Evolutionary conservation across 2,888 invertebrate genomes (phyloP), one percentile per base, ranked within the genome.

Genomic region (Drosophila leonis): DNA sequence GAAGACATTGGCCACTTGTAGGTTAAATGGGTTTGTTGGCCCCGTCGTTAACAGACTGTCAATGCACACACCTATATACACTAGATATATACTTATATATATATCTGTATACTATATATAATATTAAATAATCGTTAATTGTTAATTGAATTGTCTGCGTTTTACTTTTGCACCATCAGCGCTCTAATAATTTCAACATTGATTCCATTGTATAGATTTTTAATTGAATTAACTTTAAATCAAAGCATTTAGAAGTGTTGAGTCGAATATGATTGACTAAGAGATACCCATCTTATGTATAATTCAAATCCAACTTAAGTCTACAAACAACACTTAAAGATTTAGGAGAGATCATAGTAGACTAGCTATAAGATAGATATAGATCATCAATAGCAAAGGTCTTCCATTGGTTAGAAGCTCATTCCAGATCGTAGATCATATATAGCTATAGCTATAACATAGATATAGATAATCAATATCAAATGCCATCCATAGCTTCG

Each of bases 101-200:
- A 51, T 37, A 35, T 33, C 18, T 44, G 35, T 39, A 44, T 46
- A 59, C 12, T 39, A 39, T 33, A 27, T 29, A 24, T 31, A 4
- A 27, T 31, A 33, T 55, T 56, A 42, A 56, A 54, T 69, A 78
- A 77, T 82, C 69, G 65, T 80, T 69, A 73, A 65, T 73, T 86
- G 90, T 85, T 72, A 76, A 82, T 71, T 72, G 52, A 44, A 85
- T 86, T 81, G 86, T 86, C 87, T 90, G 70, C 79, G 84, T 81
- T 90, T 90, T 75, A 69, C 63, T 67, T 69, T 70, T 70, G 64
- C 80, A 54, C 72, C 64, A 65, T 77, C 65, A 81, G 82, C 88
- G 90, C 90, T 84, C 91, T 91, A 90, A 83, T 90, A 90, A 89
- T 74, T 89, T 83, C 78, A 90, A 83, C 90, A 91, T 89, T 91